Percentiles rank a stretch among this genome's conserved stretches.
Conservation (phyloP, 2,113 vertebrate species). For the Chrysochloris asiatica region DNA sequence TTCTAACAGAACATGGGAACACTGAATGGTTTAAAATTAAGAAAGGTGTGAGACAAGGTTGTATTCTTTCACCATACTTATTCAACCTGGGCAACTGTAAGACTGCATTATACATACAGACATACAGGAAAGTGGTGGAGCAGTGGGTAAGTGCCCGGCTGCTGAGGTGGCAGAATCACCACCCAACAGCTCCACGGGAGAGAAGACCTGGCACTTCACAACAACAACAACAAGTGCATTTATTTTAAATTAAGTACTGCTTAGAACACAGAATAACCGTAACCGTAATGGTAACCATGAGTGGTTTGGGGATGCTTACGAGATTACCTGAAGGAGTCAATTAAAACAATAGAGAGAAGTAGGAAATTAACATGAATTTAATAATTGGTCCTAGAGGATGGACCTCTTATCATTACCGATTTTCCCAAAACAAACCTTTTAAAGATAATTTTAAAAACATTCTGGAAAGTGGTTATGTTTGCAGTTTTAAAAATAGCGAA, state of each 20-base stretch:
- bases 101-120: not conserved
- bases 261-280: not conserved
- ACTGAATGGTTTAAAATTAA: too few species aligned
- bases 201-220: not conserved
- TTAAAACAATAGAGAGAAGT: not conserved
- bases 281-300: not conserved
- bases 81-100: not conserved
- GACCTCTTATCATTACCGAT: not conserved
- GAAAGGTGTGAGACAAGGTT: too few species aligned
- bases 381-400: not conserved
- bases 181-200: not conserved
- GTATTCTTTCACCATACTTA: too few species aligned
- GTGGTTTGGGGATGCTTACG: not conserved
- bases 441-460: slow-evolving; percentile 2
- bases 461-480: not conserved
- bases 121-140: too few species aligned
- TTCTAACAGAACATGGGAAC: too few species aligned
- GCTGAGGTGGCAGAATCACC: too few species aligned
- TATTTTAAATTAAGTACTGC: not conserved
- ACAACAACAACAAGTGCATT: slow-evolving; percentile 18
- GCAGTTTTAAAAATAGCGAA: not conserved
- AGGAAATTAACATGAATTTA: not conserved
- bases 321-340: not conserved
- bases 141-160: too few species aligned
- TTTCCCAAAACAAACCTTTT: slow-evolving; percentile 39